Conservation (phyloP, 2,797 vertebrate genomes). For the Delichon dasypus region DNA sequence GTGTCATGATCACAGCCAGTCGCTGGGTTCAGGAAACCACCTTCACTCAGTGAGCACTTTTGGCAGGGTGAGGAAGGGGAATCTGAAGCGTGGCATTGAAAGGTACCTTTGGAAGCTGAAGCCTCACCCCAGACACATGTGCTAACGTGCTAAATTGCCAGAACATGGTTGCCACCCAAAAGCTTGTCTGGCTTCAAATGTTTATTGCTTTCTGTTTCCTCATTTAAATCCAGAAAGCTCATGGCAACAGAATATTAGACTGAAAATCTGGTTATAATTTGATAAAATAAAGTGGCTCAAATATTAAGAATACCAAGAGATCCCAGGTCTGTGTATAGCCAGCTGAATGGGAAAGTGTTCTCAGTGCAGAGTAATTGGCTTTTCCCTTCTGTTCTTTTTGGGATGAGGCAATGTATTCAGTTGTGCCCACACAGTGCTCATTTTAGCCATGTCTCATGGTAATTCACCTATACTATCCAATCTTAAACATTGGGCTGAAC, state of each 20-base stretch:
- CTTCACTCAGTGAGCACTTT: neutral
- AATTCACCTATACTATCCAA: neutral
- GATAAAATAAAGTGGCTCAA: constrained; percentile 82
- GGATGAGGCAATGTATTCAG: neutral
- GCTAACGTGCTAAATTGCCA: neutral
- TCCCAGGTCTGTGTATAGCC: constrained; percentile 77
- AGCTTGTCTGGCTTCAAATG: neutral
- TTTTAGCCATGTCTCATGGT: neutral
- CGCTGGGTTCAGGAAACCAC: neutral
- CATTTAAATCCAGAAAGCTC: neutral
- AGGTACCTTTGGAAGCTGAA: neutral
- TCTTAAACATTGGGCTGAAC: fast-evolving
- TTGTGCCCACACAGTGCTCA: neutral
- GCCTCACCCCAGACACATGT: neutral
- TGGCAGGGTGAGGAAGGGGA: neutral
- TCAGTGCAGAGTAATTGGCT: constrained; percentile 69
- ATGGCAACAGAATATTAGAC: constrained; percentile 79
- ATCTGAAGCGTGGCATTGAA: neutral
- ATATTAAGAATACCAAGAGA: constrained; percentile 78
- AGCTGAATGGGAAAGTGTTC: constrained; percentile 15
- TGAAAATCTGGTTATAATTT: constrained; percentile 80
- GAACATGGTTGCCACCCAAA: neutral
- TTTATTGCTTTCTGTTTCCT: neutral
- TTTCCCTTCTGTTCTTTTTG: constrained; percentile 39
- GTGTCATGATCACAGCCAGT: neutral